Base-by-base conservation (phyloP, 2,888 invertebrate genomes). In the Slavum lentiscoides region DNA sequence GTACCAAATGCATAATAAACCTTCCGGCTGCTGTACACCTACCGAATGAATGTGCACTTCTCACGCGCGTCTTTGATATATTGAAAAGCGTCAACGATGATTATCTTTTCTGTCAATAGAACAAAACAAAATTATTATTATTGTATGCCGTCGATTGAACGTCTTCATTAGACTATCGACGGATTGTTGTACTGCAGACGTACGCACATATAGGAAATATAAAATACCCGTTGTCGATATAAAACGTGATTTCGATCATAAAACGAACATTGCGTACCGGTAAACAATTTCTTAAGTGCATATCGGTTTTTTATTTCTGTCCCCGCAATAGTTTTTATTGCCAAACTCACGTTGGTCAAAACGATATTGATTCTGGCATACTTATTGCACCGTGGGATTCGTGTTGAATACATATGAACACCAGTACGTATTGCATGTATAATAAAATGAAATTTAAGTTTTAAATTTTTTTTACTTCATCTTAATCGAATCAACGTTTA, bases 91-190 rank as follows among this genome's bases (percentile, higher is more conserved):
- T 58, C 23, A 19, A 55, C 55, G 55, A 43, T 67, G 39, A 21
- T 75, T 67, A 67, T 58, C 13, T 58, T 43, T 30, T 67, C 67
- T 66, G 39, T 74, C 75, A 58, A 43, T 23, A 67, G 19, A 67
- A 67, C 39, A 23, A 67, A 67, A 55, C 39, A 37, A 39, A 58
- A 43, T 67, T 43, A 23, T 67, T 30, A 30, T 11, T 19, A 64
- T 62, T 59, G 13, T 43, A 39, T 58, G 3, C 49, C 23, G 43
- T 67, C 23, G 74, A 66, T 75, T 39, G 58, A 9, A 39, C 30
- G 43, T 67, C 43, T 66, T 75, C 39, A 58, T 75, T 67, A 23
- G 37, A 75, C 23, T 13, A 39, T 66, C 11, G 4, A 37, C 5
- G 15, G 30, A 8, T 53, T 64, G 19, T 74, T 37, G 11, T 2